Conservation (phyloP, 23 tunicate genomes). For the Phallusia fumigata region DNA sequence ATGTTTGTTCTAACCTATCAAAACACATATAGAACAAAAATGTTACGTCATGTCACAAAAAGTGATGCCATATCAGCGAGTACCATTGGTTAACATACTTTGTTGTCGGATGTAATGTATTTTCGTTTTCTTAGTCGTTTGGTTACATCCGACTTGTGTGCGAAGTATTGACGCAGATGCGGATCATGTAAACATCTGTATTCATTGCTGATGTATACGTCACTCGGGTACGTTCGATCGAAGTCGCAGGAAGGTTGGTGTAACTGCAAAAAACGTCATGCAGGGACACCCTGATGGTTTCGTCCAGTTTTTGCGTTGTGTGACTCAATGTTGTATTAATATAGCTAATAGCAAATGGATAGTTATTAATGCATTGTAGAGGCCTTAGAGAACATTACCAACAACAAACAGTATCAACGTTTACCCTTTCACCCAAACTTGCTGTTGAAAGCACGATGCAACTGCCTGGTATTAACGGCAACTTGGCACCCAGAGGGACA, state of each 20-base stretch:
- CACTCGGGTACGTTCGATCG: conserved; percentile 63
- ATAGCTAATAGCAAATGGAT: too few relatives aligned
- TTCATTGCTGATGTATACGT: conserved; percentile 64
- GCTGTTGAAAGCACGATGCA: conserved; percentile 37
- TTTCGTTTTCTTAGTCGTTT: conserved; percentile 19
- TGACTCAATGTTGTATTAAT: too few relatives aligned
- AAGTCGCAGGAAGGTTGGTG: conserved; percentile 62
- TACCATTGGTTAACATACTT: conserved; percentile 25
- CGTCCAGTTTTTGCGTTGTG: too few relatives aligned
- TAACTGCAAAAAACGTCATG: conserved; percentile 33
- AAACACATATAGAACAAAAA: too few relatives aligned
- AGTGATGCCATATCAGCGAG: not conserved
- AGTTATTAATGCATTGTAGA: too few relatives aligned
- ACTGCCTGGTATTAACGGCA: conserved; percentile 64
- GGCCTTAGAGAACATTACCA: too few relatives aligned
- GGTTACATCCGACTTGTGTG: conserved; percentile 22
- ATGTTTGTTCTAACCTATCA: too few relatives aligned
- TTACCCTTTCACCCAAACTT: conserved; percentile 42
- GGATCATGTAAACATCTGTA: conserved; percentile 68
- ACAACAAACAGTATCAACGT: not conserved
- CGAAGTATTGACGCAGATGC: conserved; percentile 47
- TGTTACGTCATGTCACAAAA: too few relatives aligned
- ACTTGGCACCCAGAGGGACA: conserved; percentile 66
- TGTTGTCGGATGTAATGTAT: conserved; percentile 44
- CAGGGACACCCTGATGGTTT: too few relatives aligned